These are phyloP conservation scores for Ginglymostoma cirratum DNA, from an alignment of 2,113 vertebrate genomes.

Conservation along the genomic window DNA sequence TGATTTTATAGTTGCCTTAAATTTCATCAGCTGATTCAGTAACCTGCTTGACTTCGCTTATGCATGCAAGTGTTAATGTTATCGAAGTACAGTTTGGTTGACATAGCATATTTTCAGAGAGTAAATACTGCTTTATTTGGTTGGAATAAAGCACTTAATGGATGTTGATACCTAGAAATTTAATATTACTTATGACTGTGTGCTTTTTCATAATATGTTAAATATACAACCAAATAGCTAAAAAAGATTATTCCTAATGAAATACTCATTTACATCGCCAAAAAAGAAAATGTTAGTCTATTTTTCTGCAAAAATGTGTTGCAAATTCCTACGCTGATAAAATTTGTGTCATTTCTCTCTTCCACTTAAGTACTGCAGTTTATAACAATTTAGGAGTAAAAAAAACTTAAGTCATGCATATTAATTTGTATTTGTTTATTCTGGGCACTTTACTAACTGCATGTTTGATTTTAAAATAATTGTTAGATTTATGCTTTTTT, in stretches of 20 bases:
- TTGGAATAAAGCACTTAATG: neutral
- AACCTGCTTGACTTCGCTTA: neutral
- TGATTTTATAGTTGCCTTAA: neutral
- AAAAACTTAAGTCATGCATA: neutral
- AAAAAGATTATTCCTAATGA: neutral
- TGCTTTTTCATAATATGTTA: neutral
- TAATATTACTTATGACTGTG: neutral
- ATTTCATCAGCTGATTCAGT: neutral
- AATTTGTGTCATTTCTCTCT: neutral
- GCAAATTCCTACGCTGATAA: neutral
- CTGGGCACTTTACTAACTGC: neutral
- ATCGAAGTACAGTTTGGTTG: neutral
- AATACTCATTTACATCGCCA: neutral
- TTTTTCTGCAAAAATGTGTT: neutral
- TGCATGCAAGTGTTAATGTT: constrained; percentile 7
- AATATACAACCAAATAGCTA: neutral
- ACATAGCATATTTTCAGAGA: neutral
- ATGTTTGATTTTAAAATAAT: neutral
- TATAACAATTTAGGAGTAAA: neutral
- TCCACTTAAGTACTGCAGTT: neutral
- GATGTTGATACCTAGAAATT: neutral
- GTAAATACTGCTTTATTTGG: constrained; percentile 26
- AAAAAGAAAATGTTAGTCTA: too few species aligned
- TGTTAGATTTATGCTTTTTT: neutral
- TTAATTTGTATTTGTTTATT: neutral